phyloP scores from a whole-genome alignment of 2,113 vertebrate species.

The Microtus pennsylvanicus region DNA sequence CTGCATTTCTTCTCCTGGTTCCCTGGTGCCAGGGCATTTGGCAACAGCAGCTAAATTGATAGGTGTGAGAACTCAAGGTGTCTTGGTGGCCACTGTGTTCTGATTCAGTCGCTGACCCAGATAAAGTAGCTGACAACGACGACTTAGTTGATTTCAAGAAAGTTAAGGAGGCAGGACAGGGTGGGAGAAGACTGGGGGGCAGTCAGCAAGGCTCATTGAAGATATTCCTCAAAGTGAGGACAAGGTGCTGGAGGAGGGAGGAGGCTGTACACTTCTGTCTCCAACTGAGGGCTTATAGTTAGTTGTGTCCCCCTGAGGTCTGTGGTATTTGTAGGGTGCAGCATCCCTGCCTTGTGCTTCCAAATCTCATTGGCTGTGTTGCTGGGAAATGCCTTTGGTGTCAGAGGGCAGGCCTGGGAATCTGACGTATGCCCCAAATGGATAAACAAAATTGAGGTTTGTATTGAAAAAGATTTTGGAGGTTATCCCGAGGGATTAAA shows the following conservation, averaged over 20 bases:
- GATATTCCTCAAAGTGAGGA: background rate
- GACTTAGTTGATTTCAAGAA: background rate
- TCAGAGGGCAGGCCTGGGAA: background rate
- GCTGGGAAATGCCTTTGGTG: background rate
- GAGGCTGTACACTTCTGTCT: background rate
- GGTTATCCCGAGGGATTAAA: background rate
- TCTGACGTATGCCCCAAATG: background rate
- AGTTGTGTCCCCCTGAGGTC: background rate
- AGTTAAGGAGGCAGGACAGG: background rate
- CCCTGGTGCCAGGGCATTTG: background rate
- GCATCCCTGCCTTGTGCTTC: background rate
- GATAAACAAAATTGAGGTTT: background rate
- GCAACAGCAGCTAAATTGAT: background rate
- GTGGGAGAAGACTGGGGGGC: background rate
- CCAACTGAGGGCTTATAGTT: background rate
- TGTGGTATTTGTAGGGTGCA: background rate
- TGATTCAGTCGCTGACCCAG: conserved; percentile 44
- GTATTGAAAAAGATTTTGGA: background rate
- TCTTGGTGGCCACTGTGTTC: background rate
- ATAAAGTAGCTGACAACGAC: background rate
- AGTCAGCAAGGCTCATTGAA: background rate
- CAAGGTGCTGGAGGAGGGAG: too few relatives aligned
- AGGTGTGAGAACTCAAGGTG: background rate
- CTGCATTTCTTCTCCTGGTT: background rate
- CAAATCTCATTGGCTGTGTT: background rate